These are phyloP conservation scores for Columba guinea DNA, from an alignment of 2,797 vertebrate genomes.

Conservation along the genomic window DNA sequence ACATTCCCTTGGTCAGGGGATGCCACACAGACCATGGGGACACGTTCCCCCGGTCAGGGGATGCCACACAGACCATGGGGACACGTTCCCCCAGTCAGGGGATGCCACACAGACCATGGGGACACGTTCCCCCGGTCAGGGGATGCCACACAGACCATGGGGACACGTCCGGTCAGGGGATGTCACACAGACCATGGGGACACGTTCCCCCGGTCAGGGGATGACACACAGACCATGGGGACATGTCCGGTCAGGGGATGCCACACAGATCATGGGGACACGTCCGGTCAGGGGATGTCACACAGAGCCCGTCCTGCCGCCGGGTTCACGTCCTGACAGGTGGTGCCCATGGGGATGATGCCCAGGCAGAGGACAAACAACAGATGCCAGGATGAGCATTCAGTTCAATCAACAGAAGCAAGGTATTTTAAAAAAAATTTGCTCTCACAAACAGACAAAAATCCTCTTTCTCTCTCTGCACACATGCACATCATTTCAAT, in stretches of 20 bases:
- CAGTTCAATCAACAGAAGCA: not conserved
- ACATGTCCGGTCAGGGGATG: not conserved
- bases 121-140: too few relatives aligned
- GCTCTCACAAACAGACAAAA: not conserved
- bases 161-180: too few relatives aligned
- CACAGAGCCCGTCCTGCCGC: too few relatives aligned
- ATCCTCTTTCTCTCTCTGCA: not conserved
- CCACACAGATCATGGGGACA: not conserved
- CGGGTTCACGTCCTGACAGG: not conserved
- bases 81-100: too few relatives aligned
- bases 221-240: too few relatives aligned
- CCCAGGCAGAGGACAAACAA: not conserved
- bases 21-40: too few relatives aligned
- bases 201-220: too few relatives aligned
- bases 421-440: not conserved
- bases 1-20: too few relatives aligned
- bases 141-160: too few relatives aligned
- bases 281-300: too few relatives aligned
- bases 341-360: not conserved
- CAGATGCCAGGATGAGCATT: not conserved
- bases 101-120: not conserved
- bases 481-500: not conserved
- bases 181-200: not conserved
- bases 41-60: not conserved
- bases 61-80: too few relatives aligned